These are phyloP conservation scores for Rhopalosiphum nymphaeae DNA, from an alignment of 2,888 invertebrate genomes.

Conservation along the genomic window DNA sequence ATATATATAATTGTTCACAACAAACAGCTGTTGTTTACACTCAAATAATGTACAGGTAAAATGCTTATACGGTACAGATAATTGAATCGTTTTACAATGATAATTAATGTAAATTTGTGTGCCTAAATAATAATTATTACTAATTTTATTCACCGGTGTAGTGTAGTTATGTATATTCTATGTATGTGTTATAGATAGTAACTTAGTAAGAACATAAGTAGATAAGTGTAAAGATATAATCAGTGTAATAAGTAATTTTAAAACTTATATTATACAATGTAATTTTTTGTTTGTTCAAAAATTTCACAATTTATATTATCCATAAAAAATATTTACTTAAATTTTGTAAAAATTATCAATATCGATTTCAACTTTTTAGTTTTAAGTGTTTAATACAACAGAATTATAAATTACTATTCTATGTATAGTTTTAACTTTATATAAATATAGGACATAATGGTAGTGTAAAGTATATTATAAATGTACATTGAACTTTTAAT, in stretches of 20 bases:
- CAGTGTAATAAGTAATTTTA: background rate
- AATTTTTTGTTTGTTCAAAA: background rate
- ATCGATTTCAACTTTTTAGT: background rate
- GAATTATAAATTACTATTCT: background rate
- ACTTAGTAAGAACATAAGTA: background rate
- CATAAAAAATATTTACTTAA: background rate
- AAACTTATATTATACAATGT: background rate
- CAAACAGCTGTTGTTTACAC: slow-evolving; percentile 42
- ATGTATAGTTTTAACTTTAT: background rate
- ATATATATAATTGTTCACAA: slow-evolving; percentile 13
- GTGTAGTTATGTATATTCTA: background rate
- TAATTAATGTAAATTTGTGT: slow-evolving; percentile 37
- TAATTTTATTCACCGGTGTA: background rate
- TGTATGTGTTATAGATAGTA: background rate
- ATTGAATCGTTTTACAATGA: slow-evolving; percentile 38
- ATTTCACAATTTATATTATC: background rate
- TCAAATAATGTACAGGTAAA: slow-evolving; percentile 19
- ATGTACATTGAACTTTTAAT: background rate
- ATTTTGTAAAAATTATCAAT: background rate
- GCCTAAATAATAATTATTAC: slow-evolving; percentile 24
- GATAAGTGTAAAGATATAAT: background rate
- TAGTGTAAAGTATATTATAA: background rate
- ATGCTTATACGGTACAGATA: slow-evolving; percentile 8
- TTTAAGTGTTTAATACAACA: background rate
- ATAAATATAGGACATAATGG: background rate